Percentiles rank a stretch among this genome's conserved stretches.
phyloP scores from a whole-genome alignment of 2,797 vertebrate genomes.

The Erithacus rubecula region DNA sequence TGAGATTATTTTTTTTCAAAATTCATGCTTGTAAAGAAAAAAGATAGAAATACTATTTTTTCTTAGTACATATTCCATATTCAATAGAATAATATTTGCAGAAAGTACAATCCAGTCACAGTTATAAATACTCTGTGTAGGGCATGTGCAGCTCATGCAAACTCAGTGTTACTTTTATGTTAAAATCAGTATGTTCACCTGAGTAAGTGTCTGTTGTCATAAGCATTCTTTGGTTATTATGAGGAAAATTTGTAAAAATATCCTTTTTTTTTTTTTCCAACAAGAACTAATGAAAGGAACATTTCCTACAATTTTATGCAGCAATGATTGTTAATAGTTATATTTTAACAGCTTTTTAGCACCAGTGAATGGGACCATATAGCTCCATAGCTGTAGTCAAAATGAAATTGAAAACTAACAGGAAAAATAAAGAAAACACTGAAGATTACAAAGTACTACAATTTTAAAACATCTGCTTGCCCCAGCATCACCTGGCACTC shows the following conservation, averaged over 20 bases:
- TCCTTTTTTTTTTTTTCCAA: neutral
- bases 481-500: fast-evolving
- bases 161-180: neutral
- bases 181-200: neutral
- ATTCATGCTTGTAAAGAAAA: neutral
- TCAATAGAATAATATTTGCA: neutral
- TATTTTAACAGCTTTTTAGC: neutral
- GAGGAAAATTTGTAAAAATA: neutral
- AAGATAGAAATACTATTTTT: neutral
- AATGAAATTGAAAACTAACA: neutral
- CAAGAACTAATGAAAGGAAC: neutral
- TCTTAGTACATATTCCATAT: neutral
- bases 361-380: neutral
- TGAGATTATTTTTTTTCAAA: neutral
- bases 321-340: neutral
- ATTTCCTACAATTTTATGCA: neutral
- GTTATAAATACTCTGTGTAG: neutral
- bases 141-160: neutral
- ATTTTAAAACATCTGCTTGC: neutral
- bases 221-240: neutral
- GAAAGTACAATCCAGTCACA: neutral
- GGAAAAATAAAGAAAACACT: neutral
- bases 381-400: neutral
- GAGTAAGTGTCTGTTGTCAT: neutral
- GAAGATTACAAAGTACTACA: neutral